Percentiles rank a stretch among this genome's conserved stretches.
phyloP scores from a whole-genome alignment of 2,888 invertebrate genomes.

The Latrodectus hesperus region DNA sequence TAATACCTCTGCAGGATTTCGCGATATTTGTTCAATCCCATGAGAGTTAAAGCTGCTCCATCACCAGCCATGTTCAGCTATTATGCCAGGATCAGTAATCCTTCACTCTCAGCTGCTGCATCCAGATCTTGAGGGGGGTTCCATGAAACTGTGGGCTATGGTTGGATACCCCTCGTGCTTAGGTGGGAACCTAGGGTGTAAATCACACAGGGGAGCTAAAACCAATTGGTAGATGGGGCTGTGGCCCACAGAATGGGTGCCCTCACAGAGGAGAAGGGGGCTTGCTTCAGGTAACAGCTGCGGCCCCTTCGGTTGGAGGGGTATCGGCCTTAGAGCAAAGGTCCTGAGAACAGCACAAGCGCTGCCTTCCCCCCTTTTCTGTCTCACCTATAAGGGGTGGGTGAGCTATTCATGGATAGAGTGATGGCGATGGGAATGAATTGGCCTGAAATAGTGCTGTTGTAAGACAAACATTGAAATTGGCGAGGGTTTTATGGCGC shows the following conservation, averaged over 20 bases:
- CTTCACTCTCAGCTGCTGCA: conserved; percentile 61
- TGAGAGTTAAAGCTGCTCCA: not conserved
- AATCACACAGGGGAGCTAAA: conserved; percentile 59
- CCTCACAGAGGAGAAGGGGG: conserved; percentile 25
- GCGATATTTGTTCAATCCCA: not conserved
- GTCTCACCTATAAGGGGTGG: conserved; percentile 6
- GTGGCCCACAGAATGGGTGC: conserved; percentile 54
- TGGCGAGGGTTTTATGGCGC: conserved; percentile 2
- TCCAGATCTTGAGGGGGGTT: conserved; percentile 12
- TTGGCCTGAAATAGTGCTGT: conserved; percentile 23
- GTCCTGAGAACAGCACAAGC: conserved; percentile 59
- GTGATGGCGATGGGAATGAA: conserved; percentile 34
- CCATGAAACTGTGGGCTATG: conserved; percentile 13
- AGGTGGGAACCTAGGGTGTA: conserved; percentile 32
- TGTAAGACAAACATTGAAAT: conserved; percentile 34
- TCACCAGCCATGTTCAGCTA: conserved; percentile 10
- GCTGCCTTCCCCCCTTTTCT: not conserved
- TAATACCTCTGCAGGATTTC: not conserved
- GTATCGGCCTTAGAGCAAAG: conserved; percentile 23
- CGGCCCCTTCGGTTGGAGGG: conserved; percentile 51
- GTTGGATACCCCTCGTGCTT: conserved; percentile 21
- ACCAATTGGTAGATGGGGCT: conserved; percentile 62
- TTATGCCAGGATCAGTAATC: conserved; percentile 36
- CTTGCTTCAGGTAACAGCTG: conserved; percentile 61
- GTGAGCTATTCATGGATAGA: conserved; percentile 37